phyloP scores from a whole-genome alignment of 2,113 vertebrate genomes.

The Nothobranchius furzeri region DNA sequence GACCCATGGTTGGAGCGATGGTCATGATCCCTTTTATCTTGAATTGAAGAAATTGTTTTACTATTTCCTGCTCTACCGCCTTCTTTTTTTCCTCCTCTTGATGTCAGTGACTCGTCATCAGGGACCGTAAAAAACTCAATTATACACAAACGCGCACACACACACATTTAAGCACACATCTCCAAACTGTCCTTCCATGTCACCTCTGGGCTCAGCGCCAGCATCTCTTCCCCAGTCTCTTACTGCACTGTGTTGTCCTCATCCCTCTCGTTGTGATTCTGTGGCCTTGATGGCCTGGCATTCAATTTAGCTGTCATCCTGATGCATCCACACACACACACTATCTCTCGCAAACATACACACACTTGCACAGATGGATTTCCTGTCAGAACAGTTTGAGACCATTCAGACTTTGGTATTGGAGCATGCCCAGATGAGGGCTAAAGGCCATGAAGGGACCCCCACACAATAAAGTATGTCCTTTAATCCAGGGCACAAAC shows the following conservation, averaged over 20 bases:
- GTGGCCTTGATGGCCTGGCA: constrained; percentile 71
- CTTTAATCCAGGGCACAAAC: constrained; percentile 14
- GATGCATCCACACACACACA: constrained; percentile 49
- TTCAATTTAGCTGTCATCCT: constrained; percentile 78
- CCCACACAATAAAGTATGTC: constrained; percentile 9
- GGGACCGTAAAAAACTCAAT: constrained; percentile 76
- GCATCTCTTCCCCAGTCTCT: constrained; percentile 42
- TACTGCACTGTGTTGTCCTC: constrained; percentile 52
- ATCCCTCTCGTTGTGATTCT: constrained; percentile 71
- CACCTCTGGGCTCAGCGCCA: constrained; percentile 68
- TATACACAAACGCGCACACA: constrained; percentile 54
- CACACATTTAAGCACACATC: constrained; percentile 22
- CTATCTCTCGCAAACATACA: constrained; percentile 1
- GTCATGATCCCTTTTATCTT: constrained; percentile 38
- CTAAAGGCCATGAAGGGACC: constrained; percentile 69
- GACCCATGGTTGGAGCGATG: constrained; percentile 12
- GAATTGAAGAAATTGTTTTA: constrained; percentile 43
- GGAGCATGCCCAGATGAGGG: constrained; percentile 69
- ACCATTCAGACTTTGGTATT: constrained; percentile 72
- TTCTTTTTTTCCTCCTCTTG: constrained; percentile 36
- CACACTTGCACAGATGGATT: constrained; percentile 65
- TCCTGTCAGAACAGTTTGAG: constrained; percentile 76
- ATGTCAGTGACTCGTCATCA: constrained; percentile 70
- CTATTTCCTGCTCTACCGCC: constrained; percentile 31
- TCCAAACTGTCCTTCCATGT: constrained; percentile 58